Conservation (phyloP, 2,797 vertebrate genomes). For the Sebastes taczanowskii region DNA sequence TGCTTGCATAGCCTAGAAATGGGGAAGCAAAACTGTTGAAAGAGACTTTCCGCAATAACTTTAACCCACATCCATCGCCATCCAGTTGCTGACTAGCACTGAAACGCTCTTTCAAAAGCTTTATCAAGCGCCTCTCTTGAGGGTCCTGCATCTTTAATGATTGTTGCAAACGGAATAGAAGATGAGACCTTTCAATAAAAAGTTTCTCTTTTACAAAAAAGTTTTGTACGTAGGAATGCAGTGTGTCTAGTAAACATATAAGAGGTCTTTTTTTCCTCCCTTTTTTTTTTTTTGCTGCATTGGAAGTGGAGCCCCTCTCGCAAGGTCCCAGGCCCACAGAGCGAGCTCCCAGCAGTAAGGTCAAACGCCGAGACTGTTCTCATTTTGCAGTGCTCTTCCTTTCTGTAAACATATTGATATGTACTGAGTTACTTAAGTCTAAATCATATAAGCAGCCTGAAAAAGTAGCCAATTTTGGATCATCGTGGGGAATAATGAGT, state of each 20-base stretch:
- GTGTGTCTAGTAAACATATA: constrained; percentile 79
- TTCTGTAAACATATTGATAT: constrained; percentile 82
- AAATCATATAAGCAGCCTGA: constrained; percentile 63
- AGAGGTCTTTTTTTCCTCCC: constrained; percentile 44
- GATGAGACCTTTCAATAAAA: constrained; percentile 73
- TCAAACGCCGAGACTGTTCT: constrained; percentile 60
- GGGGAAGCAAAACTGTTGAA: constrained; percentile 50
- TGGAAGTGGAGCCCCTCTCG: constrained; percentile 60
- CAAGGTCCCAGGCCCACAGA: constrained; percentile 50
- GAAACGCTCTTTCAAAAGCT: constrained; percentile 64
- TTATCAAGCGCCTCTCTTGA: constrained; percentile 24
- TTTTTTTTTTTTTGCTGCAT: constrained; percentile 52
- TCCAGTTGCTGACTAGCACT: neutral
- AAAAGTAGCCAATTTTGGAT: constrained; percentile 54
- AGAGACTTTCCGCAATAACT: constrained; percentile 37
- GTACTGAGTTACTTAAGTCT: constrained; percentile 57
- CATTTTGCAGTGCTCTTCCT: constrained; percentile 68
- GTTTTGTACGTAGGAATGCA: constrained; percentile 73
- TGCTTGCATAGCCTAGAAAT: constrained; percentile 72
- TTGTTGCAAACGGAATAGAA: constrained; percentile 48
- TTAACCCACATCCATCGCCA: neutral
- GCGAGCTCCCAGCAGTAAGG: constrained; percentile 51
- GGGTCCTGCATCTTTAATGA: constrained; percentile 62
- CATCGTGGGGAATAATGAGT: constrained; percentile 21
- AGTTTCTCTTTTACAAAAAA: constrained; percentile 73